Evolutionary conservation across 2,888 invertebrate genomes (phyloP), one percentile per base, ranked within the genome.

Genomic region (Artemia sinica): DNA sequence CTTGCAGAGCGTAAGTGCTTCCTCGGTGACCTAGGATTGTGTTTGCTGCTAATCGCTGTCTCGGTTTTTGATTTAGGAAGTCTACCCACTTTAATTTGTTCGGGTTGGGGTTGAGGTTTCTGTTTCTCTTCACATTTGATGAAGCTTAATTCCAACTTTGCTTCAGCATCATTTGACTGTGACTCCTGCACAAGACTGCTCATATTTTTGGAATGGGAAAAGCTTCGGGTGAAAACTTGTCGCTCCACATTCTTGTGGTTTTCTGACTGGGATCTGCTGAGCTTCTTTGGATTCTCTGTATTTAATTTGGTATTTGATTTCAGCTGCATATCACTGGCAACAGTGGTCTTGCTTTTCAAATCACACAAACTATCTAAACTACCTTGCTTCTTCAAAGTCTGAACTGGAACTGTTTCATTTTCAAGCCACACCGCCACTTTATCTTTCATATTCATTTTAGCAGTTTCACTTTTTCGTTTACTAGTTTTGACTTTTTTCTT

Each of bases 391-490:
- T n/a, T n/a, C 63, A 58, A 28, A 18, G 63, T 18, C 63, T n/a
- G 8, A 58, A 58, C 63, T 28, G 12, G 63, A n/a, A 58, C 63
- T 8, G 63, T 58, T 28, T 58, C 63, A 10, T 58, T 58, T 58
- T 58, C 63, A 28, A 58, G 63, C 63, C 63, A 58, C 9, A 58
- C 28, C 10, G 63, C 9, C 63, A 58, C 63, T 58, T 58, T 58
- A 58, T 58, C 63, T 10, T 58, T 58, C n/a, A 58, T 67, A 49
- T 49, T 63, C 65, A 70, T 65, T 28, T 70, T 71, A 28, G 8
- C 50, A 65, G 50, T 69, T 18, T 68, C 50, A 50, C 50, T 18
- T 13, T 69, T 68, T 12, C 69, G 58, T n/a, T 67, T 28, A 10
- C 63, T 58, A 18, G 63, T 18, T 58, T 58, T 58, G 8, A 18